Base-by-base conservation (phyloP, 2,888 invertebrate genomes). In the Eucriotettix oculatus region DNA sequence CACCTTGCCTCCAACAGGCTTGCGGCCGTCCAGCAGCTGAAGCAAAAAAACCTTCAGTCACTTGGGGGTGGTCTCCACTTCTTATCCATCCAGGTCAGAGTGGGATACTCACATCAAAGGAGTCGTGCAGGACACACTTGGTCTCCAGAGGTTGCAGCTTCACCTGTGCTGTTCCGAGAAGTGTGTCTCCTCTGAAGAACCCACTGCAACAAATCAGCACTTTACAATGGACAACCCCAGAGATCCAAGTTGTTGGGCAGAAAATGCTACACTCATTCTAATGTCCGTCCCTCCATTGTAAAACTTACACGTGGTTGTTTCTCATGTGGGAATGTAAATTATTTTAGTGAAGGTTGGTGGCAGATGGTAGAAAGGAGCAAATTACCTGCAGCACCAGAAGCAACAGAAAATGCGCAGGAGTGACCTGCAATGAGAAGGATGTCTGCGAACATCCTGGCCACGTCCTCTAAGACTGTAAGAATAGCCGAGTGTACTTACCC, bases 131-230 rank as follows among this genome's bases (percentile, higher is more conserved):
- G 44, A 87, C 87, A 71, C 93, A 90, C 62, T 86, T 83, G 0
- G 85, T 86, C 78, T 97, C 96, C 62, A 98, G 76, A n/a, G 87
- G 87, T 67, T 87, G 87, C 65, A 98, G 75, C 71, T 96, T 96
- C 14, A 96, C 84, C 64, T 78, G 81, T 14, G 82, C 87, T 5
- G 86, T 82, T 41, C 97, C 98, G 60, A 98, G 77, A 57, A 92
- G 76, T 58, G 85, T 78, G 74, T 98, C 97, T 69, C 88, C 84
- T 66, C 92, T 83, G 73, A 98, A 85, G 77, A 98, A 94, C 67
- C 97, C 95, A 74, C 94, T 94, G 84, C 79, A 90, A 87, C 66
- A 69, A 66, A 29, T n/a, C n/a, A n/a, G n/a, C 29, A 29, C 29
- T 29, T 29, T 5, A 29, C 3, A 29, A 29, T 29, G 7, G 7